A percentile compares a stretch with the other conserved stretches of the same genome.
Evolutionary conservation across 2,113 vertebrate genomes (phyloP).

Genomic region (Nothobranchius kuhntae): DNA sequence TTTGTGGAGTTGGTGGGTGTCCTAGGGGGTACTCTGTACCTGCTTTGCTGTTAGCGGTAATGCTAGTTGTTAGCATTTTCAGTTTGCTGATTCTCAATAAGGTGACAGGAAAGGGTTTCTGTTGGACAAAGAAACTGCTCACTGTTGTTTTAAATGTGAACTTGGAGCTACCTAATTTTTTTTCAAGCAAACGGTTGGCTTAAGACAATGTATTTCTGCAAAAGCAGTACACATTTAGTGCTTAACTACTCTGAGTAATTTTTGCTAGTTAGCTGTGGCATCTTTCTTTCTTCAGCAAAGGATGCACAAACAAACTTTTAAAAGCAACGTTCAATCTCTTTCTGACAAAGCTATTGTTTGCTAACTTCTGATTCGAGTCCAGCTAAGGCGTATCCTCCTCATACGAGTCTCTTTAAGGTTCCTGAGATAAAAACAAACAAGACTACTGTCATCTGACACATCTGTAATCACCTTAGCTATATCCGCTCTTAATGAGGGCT

Average conservation of each 20-base stretch:
- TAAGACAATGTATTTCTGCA: neutral
- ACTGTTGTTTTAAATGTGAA: neutral
- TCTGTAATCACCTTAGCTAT: conserved; percentile 89
- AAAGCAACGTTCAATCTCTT: neutral
- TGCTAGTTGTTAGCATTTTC: too few species aligned
- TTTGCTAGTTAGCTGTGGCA: neutral
- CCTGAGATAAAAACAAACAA: conserved; percentile 78
- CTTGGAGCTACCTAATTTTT: neutral
- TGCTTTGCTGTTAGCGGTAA: too few species aligned
- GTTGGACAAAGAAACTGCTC: too few species aligned
- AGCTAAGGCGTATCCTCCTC: conserved; percentile 44
- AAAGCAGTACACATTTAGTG: neutral
- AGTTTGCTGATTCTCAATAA: too few species aligned
- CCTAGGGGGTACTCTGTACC: too few species aligned
- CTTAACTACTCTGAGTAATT: neutral
- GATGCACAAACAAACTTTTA: neutral
- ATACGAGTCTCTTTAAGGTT: conserved; percentile 48
- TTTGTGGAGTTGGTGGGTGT: too few species aligned
- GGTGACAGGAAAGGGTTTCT: too few species aligned
- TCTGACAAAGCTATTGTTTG: neutral
- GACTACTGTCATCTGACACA: conserved; percentile 76
- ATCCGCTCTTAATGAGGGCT: conserved; percentile 85
- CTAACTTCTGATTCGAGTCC: conserved; percentile 34
- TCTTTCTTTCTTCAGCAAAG: neutral
- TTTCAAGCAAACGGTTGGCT: neutral